These are phyloP conservation scores for Acanthisitta chloris DNA, from an alignment of 2,113 vertebrate species.

Conservation along the genomic window DNA sequence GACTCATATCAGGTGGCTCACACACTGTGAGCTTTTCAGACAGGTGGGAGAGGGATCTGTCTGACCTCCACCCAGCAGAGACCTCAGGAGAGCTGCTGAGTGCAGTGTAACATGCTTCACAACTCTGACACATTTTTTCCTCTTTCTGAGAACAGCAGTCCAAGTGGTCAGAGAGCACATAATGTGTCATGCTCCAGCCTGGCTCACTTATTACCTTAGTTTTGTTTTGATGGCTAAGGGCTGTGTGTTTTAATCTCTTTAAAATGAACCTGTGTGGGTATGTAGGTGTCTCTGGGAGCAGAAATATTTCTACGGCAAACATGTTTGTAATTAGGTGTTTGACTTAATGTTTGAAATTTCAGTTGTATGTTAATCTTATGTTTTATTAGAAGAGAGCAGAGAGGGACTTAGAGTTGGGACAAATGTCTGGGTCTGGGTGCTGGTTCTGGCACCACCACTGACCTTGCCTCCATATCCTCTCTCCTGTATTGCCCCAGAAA, in stretches of 20 bases:
- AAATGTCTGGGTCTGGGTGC: not conserved
- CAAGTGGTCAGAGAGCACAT: rapidly evolving
- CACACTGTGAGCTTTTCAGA: not conserved
- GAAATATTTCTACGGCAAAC: not conserved
- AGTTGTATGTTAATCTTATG: not conserved
- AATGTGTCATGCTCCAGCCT: not conserved
- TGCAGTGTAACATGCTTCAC: not conserved
- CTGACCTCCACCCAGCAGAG: rapidly evolving
- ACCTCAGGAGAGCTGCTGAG: not conserved
- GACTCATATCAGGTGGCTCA: not conserved
- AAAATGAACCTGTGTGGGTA: not conserved
- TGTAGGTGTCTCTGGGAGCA: not conserved
- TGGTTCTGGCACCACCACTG: not conserved
- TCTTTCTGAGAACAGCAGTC: not conserved
- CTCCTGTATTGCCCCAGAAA: not conserved
- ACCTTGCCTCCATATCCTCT: not conserved
- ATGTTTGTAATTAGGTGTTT: not conserved
- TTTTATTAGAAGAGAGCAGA: not conserved
- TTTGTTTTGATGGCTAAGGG: not conserved
- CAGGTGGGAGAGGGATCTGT: not conserved
- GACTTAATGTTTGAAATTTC: not conserved
- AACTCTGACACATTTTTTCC: not conserved
- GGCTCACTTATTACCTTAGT: not conserved
- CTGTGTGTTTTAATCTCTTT: not conserved
- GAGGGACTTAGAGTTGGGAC: not conserved